These are phyloP conservation scores for Poeciliopsis infans DNA, from an alignment of 2,797 vertebrate species.

Conservation along the genomic window DNA sequence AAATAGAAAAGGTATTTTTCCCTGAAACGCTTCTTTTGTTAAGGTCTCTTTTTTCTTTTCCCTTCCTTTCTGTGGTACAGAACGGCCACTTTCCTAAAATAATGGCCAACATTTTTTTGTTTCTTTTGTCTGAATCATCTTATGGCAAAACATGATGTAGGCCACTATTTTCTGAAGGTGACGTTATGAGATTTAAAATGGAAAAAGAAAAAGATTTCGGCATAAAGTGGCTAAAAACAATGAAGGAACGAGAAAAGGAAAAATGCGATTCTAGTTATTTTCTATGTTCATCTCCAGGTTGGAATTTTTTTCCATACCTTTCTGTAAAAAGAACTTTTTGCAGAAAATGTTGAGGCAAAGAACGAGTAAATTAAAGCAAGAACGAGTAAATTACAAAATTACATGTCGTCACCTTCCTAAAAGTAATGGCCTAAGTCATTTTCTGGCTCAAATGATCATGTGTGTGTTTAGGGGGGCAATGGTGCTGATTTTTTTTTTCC, in stretches of 20 bases:
- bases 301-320: background rate
- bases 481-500: no score
- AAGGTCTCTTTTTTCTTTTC: background rate
- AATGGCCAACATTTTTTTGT: no score
- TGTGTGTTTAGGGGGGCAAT: no score
- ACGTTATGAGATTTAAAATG: background rate
- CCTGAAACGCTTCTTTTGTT: background rate
- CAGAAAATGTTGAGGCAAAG: background rate
- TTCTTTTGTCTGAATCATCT: no score
- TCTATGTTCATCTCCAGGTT: background rate
- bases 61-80: background rate
- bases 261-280: background rate
- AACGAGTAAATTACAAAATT: no score
- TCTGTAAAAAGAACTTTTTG: background rate
- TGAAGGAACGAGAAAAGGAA: background rate
- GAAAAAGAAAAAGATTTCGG: background rate
- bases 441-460: no score
- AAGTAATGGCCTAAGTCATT: no score
- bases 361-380: background rate
- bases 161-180: no score
- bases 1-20: background rate
- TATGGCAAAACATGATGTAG: no score
- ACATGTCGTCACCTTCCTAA: no score
- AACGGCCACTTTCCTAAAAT: no score
- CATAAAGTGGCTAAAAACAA: background rate